These are phyloP conservation scores for Euzophera pinguis DNA, from an alignment of 2,888 invertebrate genomes.

Conservation along the genomic window DNA sequence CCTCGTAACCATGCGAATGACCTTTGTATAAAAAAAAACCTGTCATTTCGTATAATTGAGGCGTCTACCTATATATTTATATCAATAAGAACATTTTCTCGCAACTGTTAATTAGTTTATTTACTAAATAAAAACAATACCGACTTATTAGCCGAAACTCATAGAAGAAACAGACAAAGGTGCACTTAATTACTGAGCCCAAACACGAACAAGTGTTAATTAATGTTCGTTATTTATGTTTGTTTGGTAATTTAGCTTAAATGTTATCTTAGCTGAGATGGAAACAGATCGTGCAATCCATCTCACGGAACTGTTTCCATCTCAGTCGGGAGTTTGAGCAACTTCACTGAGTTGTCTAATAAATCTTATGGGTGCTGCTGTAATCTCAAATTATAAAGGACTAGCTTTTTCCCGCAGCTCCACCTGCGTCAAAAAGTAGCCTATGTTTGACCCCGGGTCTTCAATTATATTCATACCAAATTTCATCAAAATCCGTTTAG, in stretches of 20 bases:
- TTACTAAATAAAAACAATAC: too few species aligned
- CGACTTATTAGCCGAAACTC: neutral
- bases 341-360: slow-evolving; percentile 1
- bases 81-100: too few species aligned
- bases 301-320: slow-evolving; percentile 1
- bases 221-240: neutral
- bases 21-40: too few species aligned
- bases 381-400: neutral
- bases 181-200: neutral
- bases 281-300: slow-evolving; percentile 6
- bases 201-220: neutral
- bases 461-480: too few species aligned
- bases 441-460: too few species aligned
- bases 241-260: slow-evolving; percentile 1
- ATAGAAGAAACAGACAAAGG: neutral
- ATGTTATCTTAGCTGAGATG: neutral
- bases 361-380: neutral
- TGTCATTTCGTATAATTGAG: too few species aligned
- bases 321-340: slow-evolving; percentile 9
- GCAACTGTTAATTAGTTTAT: too few species aligned
- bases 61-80: too few species aligned
- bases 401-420: too few species aligned
- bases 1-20: too few species aligned
- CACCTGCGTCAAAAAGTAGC: too few species aligned
- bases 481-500: too few species aligned